Percentiles rank a stretch among this genome's conserved stretches.
Conservation (phyloP, 2,797 vertebrate genomes). For the Eulemur albifrons region DNA sequence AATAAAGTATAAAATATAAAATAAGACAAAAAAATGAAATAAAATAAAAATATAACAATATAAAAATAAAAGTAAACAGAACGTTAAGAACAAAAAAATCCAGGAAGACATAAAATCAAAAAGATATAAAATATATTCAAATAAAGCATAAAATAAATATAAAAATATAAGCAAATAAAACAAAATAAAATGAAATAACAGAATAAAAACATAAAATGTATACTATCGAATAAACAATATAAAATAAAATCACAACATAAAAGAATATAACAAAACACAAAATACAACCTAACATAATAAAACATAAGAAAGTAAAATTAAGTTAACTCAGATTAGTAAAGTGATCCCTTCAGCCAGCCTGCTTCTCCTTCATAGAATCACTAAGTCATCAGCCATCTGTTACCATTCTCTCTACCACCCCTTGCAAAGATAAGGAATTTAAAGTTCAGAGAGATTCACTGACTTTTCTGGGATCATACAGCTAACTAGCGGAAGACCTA, state of each 20-base stretch:
- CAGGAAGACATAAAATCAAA: slow-evolving; percentile 21
- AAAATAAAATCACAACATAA: slow-evolving; percentile 21
- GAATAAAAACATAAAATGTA: slow-evolving; percentile 15
- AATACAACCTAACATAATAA: neutral
- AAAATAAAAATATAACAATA: neutral
- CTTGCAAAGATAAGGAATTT: neutral
- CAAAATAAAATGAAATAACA: neutral
- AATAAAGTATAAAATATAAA: neutral
- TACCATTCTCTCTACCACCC: neutral
- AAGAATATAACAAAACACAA: neutral
- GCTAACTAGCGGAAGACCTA: neutral
- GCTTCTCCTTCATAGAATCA: neutral
- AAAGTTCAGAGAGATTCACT: neutral
- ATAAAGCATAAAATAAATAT: neutral
- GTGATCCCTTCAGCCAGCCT: neutral
- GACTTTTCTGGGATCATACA: neutral
- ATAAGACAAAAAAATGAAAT: neutral
- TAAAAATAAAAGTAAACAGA: slow-evolving; percentile 11
- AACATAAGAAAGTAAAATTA: neutral
- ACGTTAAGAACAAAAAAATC: neutral
- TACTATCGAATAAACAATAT: neutral
- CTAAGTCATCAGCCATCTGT: neutral
- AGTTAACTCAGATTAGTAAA: neutral
- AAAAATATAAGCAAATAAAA: slow-evolving; percentile 35
- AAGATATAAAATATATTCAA: neutral